These are phyloP conservation scores for Sebastes kiyomatsui DNA, from an alignment of 2,797 vertebrate species.

Conservation along the genomic window DNA sequence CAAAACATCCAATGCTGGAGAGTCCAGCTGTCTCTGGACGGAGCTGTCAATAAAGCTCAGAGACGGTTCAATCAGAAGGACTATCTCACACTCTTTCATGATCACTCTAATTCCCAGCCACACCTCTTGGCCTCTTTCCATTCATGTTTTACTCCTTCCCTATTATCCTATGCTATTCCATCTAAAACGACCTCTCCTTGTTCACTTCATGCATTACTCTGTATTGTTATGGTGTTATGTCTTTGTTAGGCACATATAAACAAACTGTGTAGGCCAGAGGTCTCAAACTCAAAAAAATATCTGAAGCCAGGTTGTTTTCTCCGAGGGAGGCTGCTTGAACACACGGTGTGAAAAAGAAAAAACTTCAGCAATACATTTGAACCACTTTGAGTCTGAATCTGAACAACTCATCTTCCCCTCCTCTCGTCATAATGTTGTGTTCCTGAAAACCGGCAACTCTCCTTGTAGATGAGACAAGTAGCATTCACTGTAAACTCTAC, in stretches of 20 bases:
- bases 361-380: too few species aligned
- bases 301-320: neutral
- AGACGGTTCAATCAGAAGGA: neutral
- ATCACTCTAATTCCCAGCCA: constrained; percentile 2
- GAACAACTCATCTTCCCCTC: neutral
- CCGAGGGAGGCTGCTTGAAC: too few species aligned
- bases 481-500: neutral
- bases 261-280: neutral
- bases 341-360: too few species aligned
- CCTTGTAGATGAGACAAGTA: neutral
- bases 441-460: neutral
- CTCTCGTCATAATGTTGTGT: neutral
- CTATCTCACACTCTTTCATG: constrained; percentile 2
- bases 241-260: neutral
- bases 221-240: neutral
- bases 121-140: constrained; percentile 5
- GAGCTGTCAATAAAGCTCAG: constrained; percentile 19
- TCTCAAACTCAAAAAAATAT: neutral
- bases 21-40: neutral
- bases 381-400: too few species aligned
- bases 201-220: neutral
- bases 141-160: neutral
- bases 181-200: neutral
- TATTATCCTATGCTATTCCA: neutral
- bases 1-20: neutral